A percentile compares a stretch with the other conserved stretches of the same genome.
Evolutionary conservation across 1,140 invertebrate genomes (phyloP).

Genomic region (Drosophila littoralis): DNA sequence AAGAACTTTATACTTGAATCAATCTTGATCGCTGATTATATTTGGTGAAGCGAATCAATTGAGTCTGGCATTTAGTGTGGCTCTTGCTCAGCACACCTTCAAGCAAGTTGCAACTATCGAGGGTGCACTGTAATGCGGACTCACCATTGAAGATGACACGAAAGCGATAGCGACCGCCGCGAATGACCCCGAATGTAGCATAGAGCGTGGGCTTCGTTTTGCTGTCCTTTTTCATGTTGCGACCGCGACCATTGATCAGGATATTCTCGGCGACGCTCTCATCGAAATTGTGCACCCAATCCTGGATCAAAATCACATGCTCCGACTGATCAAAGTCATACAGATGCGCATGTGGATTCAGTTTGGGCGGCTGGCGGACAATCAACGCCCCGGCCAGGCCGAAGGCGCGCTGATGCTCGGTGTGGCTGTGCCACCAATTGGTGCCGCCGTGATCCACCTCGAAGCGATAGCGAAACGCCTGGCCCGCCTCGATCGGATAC

Average conservation of each 20-base stretch:
- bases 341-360: conserved; percentile 69
- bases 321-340: conserved; percentile 84
- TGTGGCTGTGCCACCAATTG: conserved; percentile 82
- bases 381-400: conserved; percentile 85
- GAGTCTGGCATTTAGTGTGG: no score
- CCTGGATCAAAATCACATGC: conserved; percentile 78
- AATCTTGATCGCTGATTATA: no score
- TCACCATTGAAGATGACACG: conserved; percentile 86
- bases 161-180: conserved; percentile 86
- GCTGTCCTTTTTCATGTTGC: conserved; percentile 67
- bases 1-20: no score
- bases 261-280: conserved; percentile 83
- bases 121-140: neutral
- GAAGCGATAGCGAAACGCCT: conserved; percentile 86
- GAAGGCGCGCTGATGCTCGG: conserved; percentile 85
- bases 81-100: no score
- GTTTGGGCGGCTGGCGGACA: conserved; percentile 72
- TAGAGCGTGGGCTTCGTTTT: conserved; percentile 65
- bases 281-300: conserved; percentile 81
- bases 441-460: conserved; percentile 85
- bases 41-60: no score
- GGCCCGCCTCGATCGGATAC: conserved; percentile 86
- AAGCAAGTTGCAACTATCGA: no score
- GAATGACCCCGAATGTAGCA: conserved; percentile 68
- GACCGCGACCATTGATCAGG: conserved; percentile 86